Evolutionary conservation across 2,113 vertebrate genomes (phyloP).

Genomic region (Grammomys surdaster): DNA sequence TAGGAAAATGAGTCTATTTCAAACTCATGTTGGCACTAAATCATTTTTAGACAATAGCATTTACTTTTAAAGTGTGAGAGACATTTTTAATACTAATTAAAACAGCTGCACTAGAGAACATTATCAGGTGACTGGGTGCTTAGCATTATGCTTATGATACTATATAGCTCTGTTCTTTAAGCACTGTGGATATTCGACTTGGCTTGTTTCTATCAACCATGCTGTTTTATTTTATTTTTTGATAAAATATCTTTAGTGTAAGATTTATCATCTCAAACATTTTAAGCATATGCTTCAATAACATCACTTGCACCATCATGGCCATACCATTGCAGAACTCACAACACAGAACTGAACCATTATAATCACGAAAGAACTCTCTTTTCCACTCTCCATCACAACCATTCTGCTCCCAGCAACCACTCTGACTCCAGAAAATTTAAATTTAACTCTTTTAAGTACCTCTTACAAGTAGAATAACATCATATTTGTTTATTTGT

Average conservation of each 20-base stretch:
- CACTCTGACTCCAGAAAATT: neutral
- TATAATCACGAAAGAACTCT: neutral
- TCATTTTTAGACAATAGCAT: neutral
- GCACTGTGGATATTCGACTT: neutral
- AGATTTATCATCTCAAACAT: neutral
- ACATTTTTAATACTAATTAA: constrained; percentile 8
- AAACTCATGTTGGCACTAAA: neutral
- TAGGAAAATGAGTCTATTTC: neutral
- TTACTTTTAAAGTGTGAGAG: neutral
- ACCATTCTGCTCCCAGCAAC: neutral
- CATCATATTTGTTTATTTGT: neutral
- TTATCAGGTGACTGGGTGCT: neutral
- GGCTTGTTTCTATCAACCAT: neutral
- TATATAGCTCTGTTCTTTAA: constrained; percentile 17
- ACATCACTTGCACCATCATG: neutral
- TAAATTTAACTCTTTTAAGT: neutral
- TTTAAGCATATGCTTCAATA: neutral
- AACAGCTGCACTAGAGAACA: neutral
- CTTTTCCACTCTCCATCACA: neutral
- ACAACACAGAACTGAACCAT: neutral
- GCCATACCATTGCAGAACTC: neutral
- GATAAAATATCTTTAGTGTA: neutral
- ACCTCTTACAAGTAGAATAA: neutral
- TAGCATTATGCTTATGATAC: neutral
- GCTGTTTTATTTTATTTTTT: neutral